These are phyloP conservation scores for Hoplostethus mediterraneus DNA, from an alignment of 2,797 vertebrate genomes.

Conservation along the genomic window DNA sequence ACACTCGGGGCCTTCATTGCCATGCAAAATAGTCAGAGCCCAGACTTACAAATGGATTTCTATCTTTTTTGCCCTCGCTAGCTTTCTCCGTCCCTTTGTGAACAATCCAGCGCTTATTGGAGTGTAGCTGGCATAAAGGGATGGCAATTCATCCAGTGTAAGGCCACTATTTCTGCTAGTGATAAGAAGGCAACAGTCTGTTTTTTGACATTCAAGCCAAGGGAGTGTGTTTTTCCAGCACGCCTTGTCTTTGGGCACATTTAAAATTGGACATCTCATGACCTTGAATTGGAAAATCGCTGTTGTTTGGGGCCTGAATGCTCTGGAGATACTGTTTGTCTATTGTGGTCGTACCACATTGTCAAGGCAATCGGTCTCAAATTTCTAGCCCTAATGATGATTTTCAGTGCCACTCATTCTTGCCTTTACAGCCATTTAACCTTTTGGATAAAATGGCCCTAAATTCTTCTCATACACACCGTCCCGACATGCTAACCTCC, in stretches of 20 bases:
- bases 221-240: slow-evolving; percentile 72
- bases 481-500: slow-evolving; percentile 40
- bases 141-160: slow-evolving; percentile 79
- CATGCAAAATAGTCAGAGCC: slow-evolving; percentile 86
- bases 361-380: not conserved
- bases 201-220: slow-evolving; percentile 80
- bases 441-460: slow-evolving; percentile 53
- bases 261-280: slow-evolving; percentile 59
- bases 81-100: slow-evolving; percentile 44
- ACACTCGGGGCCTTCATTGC: slow-evolving; percentile 87
- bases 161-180: slow-evolving; percentile 75
- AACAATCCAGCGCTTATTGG: slow-evolving; percentile 83
- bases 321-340: slow-evolving; percentile 17
- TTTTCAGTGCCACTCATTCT: slow-evolving; percentile 40
- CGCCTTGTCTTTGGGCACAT: slow-evolving; percentile 61
- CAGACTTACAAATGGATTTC: slow-evolving; percentile 85
- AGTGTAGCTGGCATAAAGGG: slow-evolving; percentile 69
- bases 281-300: slow-evolving; percentile 52
- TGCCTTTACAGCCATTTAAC: slow-evolving; percentile 55
- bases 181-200: slow-evolving; percentile 74
- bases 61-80: slow-evolving; percentile 62
- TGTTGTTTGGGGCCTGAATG: slow-evolving; percentile 41
- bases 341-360: not conserved
- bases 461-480: slow-evolving; percentile 29
- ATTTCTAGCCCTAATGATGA: slow-evolving; percentile 33